Evolutionary conservation across 1,140 invertebrate genomes (phyloP).

Genomic region (Trachelipus rathkii): DNA sequence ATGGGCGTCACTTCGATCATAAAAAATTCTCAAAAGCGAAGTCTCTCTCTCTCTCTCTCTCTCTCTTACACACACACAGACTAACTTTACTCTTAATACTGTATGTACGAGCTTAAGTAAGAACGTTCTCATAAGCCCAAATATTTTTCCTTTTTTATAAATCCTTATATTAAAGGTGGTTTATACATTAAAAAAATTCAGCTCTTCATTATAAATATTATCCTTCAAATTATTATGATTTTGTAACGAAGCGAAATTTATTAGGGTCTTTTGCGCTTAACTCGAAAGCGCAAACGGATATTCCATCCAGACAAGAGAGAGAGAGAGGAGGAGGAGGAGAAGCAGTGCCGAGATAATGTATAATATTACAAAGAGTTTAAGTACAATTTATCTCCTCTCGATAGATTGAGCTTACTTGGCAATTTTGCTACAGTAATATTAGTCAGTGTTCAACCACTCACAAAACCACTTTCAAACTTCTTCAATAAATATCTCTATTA

Average conservation of each 20-base stretch:
- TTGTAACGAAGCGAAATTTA: neutral
- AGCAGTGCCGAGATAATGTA: neutral
- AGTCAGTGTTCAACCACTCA: neutral
- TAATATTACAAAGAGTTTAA: neutral
- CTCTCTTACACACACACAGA: neutral
- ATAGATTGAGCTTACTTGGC: constrained; percentile 2
- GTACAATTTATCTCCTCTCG: neutral
- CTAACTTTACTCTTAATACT: neutral
- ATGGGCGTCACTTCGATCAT: neutral
- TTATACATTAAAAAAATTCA: neutral
- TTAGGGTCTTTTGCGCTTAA: constrained; percentile 1
- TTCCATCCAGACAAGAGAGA: neutral
- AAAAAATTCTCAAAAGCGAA: neutral
- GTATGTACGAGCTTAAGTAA: neutral
- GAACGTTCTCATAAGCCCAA: neutral
- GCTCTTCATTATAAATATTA: constrained; percentile 2
- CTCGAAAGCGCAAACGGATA: neutral
- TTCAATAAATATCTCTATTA: constrained; percentile 12
- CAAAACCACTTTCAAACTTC: neutral
- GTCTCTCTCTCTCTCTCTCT: no score
- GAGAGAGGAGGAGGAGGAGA: neutral
- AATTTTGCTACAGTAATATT: neutral
- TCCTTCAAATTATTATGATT: constrained; percentile 2
- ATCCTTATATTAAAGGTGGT: neutral
- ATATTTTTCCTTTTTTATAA: neutral